Conservation (phyloP, 2,888 invertebrate species). For the Mesochorus sp. region DNA sequence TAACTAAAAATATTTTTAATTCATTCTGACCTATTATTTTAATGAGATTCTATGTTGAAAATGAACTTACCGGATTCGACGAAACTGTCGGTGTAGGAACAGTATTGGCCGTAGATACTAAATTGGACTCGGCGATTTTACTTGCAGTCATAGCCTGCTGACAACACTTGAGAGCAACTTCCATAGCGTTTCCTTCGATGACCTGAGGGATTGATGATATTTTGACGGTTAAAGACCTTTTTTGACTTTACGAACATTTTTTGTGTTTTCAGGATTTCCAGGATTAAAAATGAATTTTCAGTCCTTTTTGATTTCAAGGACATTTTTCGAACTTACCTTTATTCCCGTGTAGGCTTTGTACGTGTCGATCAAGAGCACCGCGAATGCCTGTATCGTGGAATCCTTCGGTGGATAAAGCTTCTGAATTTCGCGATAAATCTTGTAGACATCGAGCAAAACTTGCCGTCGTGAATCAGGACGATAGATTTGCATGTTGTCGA, state of each 20-base stretch:
- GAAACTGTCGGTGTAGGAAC: slow-evolving; percentile 63
- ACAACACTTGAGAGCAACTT: slow-evolving; percentile 88
- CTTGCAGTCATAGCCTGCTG: slow-evolving; percentile 85
- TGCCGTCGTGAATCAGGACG: slow-evolving; percentile 79
- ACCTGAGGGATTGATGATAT: slow-evolving; percentile 71
- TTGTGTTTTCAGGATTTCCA: not conserved
- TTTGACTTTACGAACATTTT: not conserved
- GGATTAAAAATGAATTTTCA: not conserved
- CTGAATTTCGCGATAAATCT: slow-evolving; percentile 87
- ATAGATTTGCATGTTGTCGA: slow-evolving; percentile 69
- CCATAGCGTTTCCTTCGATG: slow-evolving; percentile 86
- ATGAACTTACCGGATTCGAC: slow-evolving; percentile 71
- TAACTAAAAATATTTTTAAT: not conserved
- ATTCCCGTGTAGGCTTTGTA: slow-evolving; percentile 87
- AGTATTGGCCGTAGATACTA: slow-evolving; percentile 45
- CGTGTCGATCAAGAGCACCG: slow-evolving; percentile 87
- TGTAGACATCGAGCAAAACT: slow-evolving; percentile 85
- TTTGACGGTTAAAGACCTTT: not conserved
- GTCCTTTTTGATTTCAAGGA: not conserved
- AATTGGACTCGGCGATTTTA: slow-evolving; percentile 83
- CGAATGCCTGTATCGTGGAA: slow-evolving; percentile 83
- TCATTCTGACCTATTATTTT: no score
- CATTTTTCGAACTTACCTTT: slow-evolving; percentile 82
- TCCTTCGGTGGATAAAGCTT: slow-evolving; percentile 86
- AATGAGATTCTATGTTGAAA: no score